Evolutionary conservation across 1,140 invertebrate genomes (phyloP), one percentile per base, ranked within the genome.

Genomic region (Aphelenchoides besseyi): DNA sequence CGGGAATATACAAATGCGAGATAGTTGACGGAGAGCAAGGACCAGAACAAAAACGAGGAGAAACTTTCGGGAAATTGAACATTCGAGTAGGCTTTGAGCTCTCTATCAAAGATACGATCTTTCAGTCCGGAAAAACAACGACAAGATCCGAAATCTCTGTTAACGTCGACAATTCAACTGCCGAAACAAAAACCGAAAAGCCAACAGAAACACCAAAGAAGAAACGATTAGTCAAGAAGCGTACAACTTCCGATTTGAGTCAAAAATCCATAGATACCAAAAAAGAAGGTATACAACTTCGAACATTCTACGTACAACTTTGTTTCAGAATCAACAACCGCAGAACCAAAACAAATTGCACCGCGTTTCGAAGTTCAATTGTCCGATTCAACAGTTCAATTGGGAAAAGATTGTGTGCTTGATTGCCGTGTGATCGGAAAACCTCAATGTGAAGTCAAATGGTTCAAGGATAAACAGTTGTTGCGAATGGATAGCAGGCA

Each of bases 401-500:
- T 78, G 59, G 72, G 73, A 48, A 53, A 62, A 18, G 79, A 81
- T 52, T 69, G 82, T 29, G 61, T 76, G 37, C 70, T 82, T 2
- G 73, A 81, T 59, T 82, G 80, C 67, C 53, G 66, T 36, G 78
- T 81, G 0, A 68, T 55, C 33, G 80, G 78, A 28, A 78, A 79
- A 54, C 80, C 80, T 33, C 68, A 63, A 23, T 75, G 80, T 18
- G 30, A 41, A 9, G 73, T 81, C 12, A 76, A 69, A 16, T 82
- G 80, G 80, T 77, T 61, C 36, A 78, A 82, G 41, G 76, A 82
- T 66, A 80, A 78, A 3, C 61, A 80, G 28, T 78, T 78, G 52
- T 35, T 82, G 23, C 36, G 79, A 16, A 32, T 28, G 12, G 69
- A 78, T 26, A 79, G 76, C 64, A 35, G 81, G 53, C 76, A 80